phyloP scores from a whole-genome alignment of 2,113 vertebrate species.

The Clinocottus analis region DNA sequence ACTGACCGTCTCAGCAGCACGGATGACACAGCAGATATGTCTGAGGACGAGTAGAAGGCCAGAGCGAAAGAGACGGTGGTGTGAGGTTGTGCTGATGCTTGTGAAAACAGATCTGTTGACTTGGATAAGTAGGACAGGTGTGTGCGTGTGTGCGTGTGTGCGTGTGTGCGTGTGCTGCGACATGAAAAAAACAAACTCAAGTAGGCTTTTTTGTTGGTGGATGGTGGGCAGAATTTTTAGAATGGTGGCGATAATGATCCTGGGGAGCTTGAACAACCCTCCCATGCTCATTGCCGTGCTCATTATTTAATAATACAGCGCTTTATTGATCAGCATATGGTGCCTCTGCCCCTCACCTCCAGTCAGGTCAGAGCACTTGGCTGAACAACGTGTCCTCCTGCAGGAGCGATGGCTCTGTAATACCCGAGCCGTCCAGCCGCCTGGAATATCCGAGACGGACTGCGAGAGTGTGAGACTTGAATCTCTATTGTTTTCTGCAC shows the following conservation, averaged over 20 bases:
- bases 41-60: conserved; percentile 11
- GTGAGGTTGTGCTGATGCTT: conserved; percentile 28
- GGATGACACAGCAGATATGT: conserved; percentile 38
- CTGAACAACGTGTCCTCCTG: conserved; percentile 32
- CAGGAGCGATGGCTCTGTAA: conserved; percentile 57
- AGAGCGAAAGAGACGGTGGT: conserved; percentile 18
- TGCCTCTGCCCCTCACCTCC: conserved; percentile 18
- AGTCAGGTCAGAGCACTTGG: conserved; percentile 6
- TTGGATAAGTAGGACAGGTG: background rate
- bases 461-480: conserved; percentile 50
- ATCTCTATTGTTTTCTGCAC: conserved; percentile 55
- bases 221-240: conserved; percentile 6
- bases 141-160: no score
- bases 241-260: conserved; percentile 28
- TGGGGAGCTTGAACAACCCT: background rate
- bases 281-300: background rate
- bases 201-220: conserved; percentile 2
- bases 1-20: conserved; percentile 14
- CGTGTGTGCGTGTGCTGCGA: background rate
- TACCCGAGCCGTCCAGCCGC: conserved; percentile 41
- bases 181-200: background rate
- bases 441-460: conserved; percentile 37
- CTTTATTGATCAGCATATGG: conserved; percentile 33
- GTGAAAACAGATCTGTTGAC: conserved; percentile 17
- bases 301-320: conserved; percentile 41